These are phyloP conservation scores for Drosophila setosimentum DNA, from an alignment of 2,888 invertebrate genomes.

Conservation along the genomic window DNA sequence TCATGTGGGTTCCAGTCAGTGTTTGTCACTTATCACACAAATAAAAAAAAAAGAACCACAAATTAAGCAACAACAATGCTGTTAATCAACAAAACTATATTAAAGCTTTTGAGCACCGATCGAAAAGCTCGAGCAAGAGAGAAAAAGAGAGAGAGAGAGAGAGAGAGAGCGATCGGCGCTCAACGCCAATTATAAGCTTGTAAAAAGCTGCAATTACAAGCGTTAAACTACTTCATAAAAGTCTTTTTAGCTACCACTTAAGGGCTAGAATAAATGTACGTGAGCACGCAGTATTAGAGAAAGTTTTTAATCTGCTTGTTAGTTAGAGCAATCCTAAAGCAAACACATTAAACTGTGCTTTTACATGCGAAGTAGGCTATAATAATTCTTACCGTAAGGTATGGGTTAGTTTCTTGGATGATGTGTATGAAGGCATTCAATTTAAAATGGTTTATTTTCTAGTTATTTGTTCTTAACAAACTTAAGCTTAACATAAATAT, in stretches of 20 bases:
- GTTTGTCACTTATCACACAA: not conserved
- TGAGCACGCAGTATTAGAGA: not conserved
- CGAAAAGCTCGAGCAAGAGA: not conserved
- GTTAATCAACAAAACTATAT: not conserved
- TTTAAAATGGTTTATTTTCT: not conserved
- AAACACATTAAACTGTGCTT: not conserved
- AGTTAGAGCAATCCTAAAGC: not conserved
- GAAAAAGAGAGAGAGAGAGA: not conserved
- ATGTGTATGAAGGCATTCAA: not conserved
- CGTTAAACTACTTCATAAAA: not conserved
- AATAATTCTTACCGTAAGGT: not conserved
- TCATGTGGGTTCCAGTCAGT: not conserved
- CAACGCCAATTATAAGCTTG: slow-evolving; percentile 2
- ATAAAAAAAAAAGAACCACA: not conserved
- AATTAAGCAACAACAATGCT: slow-evolving; percentile 4
- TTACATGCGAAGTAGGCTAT: not conserved
- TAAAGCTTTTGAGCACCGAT: slow-evolving; percentile 1
- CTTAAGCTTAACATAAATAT: not conserved
- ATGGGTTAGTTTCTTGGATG: no score
- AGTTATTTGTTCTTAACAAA: not conserved
- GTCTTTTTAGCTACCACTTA: not conserved
- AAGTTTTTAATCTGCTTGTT: not conserved
- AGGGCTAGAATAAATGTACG: not conserved
- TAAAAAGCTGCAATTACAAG: not conserved
- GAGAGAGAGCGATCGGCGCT: not conserved